A percentile compares a stretch with the other conserved stretches of the same genome.
Conservation (phyloP, 1,140 invertebrate genomes). For the Apocrypta bakeri region DNA sequence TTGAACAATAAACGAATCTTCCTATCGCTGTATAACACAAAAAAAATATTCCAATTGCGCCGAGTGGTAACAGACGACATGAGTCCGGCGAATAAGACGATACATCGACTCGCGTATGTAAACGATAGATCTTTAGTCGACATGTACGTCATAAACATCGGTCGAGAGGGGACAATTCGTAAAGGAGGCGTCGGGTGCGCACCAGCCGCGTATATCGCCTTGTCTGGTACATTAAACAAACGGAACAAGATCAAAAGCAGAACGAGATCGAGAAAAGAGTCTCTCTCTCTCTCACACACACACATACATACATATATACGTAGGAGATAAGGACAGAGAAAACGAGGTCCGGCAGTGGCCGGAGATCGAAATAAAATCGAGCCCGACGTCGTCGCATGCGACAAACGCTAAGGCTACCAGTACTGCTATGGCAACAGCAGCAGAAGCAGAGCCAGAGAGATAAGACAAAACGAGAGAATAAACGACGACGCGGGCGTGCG, state of each 20-base stretch:
- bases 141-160: conserved; percentile 38
- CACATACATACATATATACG: not conserved
- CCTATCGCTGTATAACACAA: too few species aligned
- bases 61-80: too few species aligned
- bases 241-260: conserved; percentile 26
- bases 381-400: conserved; percentile 1
- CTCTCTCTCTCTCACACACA: too few species aligned
- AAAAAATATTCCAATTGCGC: too few species aligned
- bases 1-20: too few species aligned
- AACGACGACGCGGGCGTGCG: not conserved
- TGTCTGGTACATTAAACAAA: conserved; percentile 29
- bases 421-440: not conserved
- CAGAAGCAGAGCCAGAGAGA: not conserved
- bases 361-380: conserved; percentile 21
- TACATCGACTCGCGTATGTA: not conserved
- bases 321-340: conserved; percentile 1
- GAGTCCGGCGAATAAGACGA: too few species aligned
- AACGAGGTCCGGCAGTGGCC: not conserved
- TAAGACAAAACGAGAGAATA: conserved; percentile 25
- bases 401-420: conserved; percentile 12
- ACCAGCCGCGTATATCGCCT: conserved; percentile 14
- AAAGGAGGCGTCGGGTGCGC: conserved; percentile 12
- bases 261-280: conserved; percentile 10
- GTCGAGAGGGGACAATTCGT: conserved; percentile 34
- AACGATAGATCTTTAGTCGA: not conserved